Conservation (phyloP, 1,140 invertebrate genomes). For the fruit fly (Drosophila melanogaster) region DNA sequence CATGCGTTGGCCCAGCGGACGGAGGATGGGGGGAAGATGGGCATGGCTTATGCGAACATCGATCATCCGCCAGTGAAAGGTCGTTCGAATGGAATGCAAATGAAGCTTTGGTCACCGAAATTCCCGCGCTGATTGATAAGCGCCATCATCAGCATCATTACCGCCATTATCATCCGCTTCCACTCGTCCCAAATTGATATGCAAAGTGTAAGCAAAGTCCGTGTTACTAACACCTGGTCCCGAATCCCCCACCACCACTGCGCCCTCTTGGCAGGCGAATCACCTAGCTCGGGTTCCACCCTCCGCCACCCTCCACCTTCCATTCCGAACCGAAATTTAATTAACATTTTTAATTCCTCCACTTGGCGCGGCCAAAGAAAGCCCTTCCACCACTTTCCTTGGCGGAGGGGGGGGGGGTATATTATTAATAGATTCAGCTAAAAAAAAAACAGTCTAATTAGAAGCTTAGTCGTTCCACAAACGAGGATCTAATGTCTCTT, state of each 20-base stretch:
- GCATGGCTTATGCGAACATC: constrained; percentile 29
- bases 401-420: no score
- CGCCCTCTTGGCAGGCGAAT: constrained; percentile 21
- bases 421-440: constrained; percentile 35
- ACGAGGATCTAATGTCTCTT: background rate
- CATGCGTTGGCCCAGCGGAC: constrained; percentile 8
- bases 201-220: constrained; percentile 34
- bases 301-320: background rate
- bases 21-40: background rate
- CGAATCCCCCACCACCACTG: background rate
- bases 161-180: constrained; percentile 1
- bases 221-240: constrained; percentile 14
- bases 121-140: constrained; percentile 43
- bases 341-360: constrained; percentile 48
- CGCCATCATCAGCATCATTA: constrained; percentile 2
- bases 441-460: background rate
- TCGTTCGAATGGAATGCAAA: constrained; percentile 39
- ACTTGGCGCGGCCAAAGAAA: constrained; percentile 38
- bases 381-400: background rate
- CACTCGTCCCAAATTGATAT: constrained; percentile 36
- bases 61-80: constrained; percentile 18
- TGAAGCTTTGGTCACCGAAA: constrained; percentile 32
- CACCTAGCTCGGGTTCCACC: constrained; percentile 18
- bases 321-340: constrained; percentile 27
- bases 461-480: background rate